phyloP scores from a whole-genome alignment of 2,113 vertebrate genomes.

The Nothoprocta pentlandii region DNA sequence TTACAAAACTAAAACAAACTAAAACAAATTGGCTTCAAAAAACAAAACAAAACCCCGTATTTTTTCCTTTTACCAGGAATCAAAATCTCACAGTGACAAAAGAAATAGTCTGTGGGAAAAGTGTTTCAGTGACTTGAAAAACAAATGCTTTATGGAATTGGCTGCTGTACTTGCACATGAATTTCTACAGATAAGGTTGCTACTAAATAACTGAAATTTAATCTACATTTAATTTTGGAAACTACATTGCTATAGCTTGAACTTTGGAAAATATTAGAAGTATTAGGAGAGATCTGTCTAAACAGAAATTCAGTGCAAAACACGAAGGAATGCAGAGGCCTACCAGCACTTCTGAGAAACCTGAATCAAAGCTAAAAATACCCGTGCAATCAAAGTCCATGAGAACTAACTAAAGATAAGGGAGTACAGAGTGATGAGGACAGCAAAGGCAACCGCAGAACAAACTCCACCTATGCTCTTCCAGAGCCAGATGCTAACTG shows the following conservation, averaged over 20 bases:
- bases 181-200: background rate
- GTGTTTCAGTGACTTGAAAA: conserved; percentile 13
- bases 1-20: background rate
- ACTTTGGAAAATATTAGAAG: conserved; percentile 13
- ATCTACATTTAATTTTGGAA: conserved; percentile 32
- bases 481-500: background rate
- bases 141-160: background rate
- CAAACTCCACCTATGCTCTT: background rate
- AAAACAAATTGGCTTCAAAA: background rate
- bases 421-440: background rate
- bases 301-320: background rate
- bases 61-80: background rate
- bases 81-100: background rate
- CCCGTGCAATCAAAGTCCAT: background rate
- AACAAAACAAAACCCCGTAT: background rate
- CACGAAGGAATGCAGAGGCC: background rate
- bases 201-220: conserved; percentile 21
- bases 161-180: background rate
- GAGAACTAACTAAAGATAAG: conserved; percentile 8
- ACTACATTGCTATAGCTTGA: background rate
- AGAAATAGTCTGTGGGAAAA: conserved; percentile 9
- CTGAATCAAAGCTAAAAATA: conserved; percentile 14
- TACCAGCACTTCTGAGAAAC: conserved; percentile 4
- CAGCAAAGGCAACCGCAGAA: background rate
- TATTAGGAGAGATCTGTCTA: background rate